phyloP scores from a whole-genome alignment of 2,797 vertebrate genomes.

The Clarias fuscus region DNA sequence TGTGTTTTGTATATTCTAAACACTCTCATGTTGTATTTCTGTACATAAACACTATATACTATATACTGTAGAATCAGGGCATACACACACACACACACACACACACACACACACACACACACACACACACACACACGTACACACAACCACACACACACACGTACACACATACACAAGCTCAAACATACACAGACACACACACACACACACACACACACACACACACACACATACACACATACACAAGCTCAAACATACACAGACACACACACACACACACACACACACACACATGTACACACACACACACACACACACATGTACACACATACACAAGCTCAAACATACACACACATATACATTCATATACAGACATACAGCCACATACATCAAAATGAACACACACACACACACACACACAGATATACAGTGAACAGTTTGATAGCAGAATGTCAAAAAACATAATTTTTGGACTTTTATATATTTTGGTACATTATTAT shows the following conservation, averaged over 20 bases:
- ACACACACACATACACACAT: not conserved
- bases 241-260: not conserved
- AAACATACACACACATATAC: not conserved
- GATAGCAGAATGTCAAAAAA: too few species aligned
- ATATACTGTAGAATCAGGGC: constrained; percentile 20
- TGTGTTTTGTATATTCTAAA: constrained; percentile 29
- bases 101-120: not conserved
- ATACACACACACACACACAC: constrained; percentile 5
- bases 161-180: too few species aligned
- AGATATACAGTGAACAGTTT: not conserved
- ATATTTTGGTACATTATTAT: too few species aligned
- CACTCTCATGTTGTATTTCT: constrained; percentile 24
- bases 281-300: not conserved
- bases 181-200: not conserved
- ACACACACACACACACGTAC: not conserved
- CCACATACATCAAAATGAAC: not conserved
- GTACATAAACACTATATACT: constrained; percentile 32
- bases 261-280: constrained; percentile 10
- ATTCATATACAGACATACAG: not conserved
- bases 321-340: too few species aligned
- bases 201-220: not conserved
- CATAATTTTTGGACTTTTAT: too few species aligned
- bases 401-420: not conserved
- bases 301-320: not conserved
- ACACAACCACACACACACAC: not conserved